These are phyloP conservation scores for Dione juno DNA, from an alignment of 2,888 invertebrate species.

Conservation along the genomic window DNA sequence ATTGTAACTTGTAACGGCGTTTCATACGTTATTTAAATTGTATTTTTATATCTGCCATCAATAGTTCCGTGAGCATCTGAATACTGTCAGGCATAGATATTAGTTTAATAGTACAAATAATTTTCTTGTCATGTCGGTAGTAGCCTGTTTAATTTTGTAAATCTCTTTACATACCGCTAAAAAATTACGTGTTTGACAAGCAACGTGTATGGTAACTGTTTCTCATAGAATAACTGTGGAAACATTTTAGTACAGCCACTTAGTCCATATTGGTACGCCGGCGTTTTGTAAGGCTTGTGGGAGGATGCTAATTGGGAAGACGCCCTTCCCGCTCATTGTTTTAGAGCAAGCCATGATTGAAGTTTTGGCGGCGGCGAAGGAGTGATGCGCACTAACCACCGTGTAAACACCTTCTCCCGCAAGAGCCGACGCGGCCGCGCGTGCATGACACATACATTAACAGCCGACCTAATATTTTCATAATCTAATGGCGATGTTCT, in stretches of 20 bases:
- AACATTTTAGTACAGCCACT: constrained; percentile 71
- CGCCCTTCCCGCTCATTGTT: constrained; percentile 82
- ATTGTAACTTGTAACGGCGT: not conserved
- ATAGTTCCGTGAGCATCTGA: not conserved
- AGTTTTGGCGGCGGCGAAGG: constrained; percentile 73
- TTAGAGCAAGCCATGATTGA: constrained; percentile 82
- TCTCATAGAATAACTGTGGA: constrained; percentile 62
- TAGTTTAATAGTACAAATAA: not conserved
- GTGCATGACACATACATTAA: constrained; percentile 83
- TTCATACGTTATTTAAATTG: not conserved
- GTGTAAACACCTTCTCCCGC: constrained; percentile 69
- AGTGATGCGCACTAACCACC: constrained; percentile 77
- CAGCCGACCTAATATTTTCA: constrained; percentile 82
- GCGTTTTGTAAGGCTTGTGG: constrained; percentile 73
- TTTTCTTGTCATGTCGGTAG: not conserved
- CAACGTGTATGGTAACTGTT: constrained; percentile 55
- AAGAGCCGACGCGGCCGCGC: constrained; percentile 64
- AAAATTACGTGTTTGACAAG: constrained; percentile 20
- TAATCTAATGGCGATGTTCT: constrained; percentile 84
- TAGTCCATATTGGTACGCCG: constrained; percentile 64
- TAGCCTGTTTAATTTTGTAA: not conserved
- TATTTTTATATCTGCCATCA: not conserved
- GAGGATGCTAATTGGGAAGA: constrained; percentile 80
- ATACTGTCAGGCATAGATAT: too few species aligned
- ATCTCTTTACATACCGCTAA: constrained; percentile 2